A percentile compares a stretch with the other conserved stretches of the same genome.
phyloP scores from a whole-genome alignment of 2,113 vertebrate species.

The Poicephalus meyeri region DNA sequence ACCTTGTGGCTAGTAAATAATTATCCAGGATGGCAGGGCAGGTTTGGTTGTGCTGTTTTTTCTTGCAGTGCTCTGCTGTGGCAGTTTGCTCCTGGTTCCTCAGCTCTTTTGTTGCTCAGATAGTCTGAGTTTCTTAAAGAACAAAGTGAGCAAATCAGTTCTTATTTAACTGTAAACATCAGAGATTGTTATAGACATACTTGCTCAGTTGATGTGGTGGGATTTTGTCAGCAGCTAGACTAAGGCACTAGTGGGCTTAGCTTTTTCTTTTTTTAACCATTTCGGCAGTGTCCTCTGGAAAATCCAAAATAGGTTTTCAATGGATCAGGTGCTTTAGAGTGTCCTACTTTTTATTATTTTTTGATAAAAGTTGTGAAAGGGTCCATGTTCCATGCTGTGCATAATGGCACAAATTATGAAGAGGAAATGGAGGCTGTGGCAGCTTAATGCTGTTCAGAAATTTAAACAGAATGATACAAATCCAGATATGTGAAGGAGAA shows the following conservation, averaged over 20 bases:
- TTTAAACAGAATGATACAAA: neutral
- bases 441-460: neutral
- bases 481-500: neutral
- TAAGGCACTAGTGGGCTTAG: neutral
- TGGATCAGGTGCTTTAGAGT: neutral
- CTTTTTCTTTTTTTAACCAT: neutral
- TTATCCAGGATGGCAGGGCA: neutral
- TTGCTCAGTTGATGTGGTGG: neutral
- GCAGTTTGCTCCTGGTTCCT: neutral
- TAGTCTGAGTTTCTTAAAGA: neutral
- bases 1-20: slow-evolving; percentile 35
- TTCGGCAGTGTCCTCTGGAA: neutral
- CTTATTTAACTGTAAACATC: neutral
- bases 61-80: neutral
- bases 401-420: neutral
- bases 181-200: neutral
- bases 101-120: neutral
- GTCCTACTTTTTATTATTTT: neutral
- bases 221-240: neutral
- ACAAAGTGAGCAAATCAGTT: neutral
- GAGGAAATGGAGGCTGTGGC: neutral
- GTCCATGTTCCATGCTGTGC: neutral
- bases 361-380: neutral
- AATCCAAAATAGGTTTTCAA: neutral
- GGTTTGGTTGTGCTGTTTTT: neutral